Percentiles rank a stretch among this genome's conserved stretches.
These are phyloP conservation scores for Drosophila quinaria DNA, from an alignment of 2,888 invertebrate species.

Conservation along the genomic window DNA sequence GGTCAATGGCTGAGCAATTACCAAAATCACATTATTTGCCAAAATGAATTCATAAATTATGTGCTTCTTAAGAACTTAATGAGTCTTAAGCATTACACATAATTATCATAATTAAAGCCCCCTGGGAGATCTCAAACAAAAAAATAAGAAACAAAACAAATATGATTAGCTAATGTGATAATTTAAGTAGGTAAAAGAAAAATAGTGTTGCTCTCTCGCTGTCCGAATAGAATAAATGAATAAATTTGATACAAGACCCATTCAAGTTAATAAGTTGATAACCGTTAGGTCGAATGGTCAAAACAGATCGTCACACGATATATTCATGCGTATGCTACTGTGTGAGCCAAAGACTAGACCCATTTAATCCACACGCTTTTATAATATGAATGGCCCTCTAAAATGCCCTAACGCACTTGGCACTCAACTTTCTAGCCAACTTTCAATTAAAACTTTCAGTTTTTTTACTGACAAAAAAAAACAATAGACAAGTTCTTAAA, in stretches of 20 bases:
- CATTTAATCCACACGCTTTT: slow-evolving; percentile 48
- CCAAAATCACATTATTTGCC: slow-evolving; percentile 23
- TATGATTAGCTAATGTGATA: slow-evolving; percentile 58
- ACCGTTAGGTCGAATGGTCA: slow-evolving; percentile 66
- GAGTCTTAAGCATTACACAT: slow-evolving; percentile 21
- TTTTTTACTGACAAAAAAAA: slow-evolving; percentile 34
- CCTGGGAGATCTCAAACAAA: slow-evolving; percentile 13
- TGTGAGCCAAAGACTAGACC: slow-evolving; percentile 38
- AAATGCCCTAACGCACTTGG: slow-evolving; percentile 37
- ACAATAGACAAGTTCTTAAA: slow-evolving; percentile 57
- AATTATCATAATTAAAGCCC: slow-evolving; percentile 49
- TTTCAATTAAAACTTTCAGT: slow-evolving; percentile 71
- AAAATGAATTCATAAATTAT: slow-evolving; percentile 15
- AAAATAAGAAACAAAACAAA: slow-evolving; percentile 24
- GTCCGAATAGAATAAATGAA: slow-evolving; percentile 56
- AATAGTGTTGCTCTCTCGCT: slow-evolving; percentile 15
- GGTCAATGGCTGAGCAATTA: slow-evolving; percentile 48
- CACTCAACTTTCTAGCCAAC: slow-evolving; percentile 61
- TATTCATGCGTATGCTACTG: slow-evolving; percentile 54
- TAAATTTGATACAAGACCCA: slow-evolving; percentile 50
- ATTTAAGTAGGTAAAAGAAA: slow-evolving; percentile 48
- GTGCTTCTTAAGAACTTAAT: slow-evolving; percentile 22
- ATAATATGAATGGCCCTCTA: slow-evolving; percentile 53
- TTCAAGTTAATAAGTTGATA: slow-evolving; percentile 43
- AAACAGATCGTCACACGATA: slow-evolving; percentile 43